Evolutionary conservation across 2,113 vertebrate species (phyloP).

Genomic region (Neotragus moschatus): DNA sequence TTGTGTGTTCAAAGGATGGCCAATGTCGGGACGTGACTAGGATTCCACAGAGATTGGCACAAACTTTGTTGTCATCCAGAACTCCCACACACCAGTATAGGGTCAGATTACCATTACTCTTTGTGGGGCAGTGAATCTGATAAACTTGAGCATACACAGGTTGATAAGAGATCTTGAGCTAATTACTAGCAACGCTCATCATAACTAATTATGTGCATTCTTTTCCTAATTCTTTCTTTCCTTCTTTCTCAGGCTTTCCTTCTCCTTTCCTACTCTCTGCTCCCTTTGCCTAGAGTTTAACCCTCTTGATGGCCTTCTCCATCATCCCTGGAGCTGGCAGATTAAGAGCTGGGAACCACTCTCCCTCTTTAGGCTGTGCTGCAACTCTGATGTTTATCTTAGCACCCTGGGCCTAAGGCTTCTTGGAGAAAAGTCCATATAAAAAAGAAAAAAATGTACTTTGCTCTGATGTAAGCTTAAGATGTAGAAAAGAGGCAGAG

Average conservation of each 20-base stretch:
- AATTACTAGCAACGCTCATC: not conserved
- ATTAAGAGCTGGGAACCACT: too few relatives aligned
- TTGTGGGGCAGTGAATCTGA: not conserved
- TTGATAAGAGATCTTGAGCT: not conserved
- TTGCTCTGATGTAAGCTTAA: not conserved
- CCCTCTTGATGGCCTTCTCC: not conserved
- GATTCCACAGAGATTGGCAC: accelerated
- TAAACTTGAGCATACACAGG: not conserved
- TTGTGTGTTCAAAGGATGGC: not conserved
- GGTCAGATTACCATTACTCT: not conserved
- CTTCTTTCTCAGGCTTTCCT: not conserved
- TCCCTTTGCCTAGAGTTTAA: not conserved
- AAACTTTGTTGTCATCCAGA: not conserved
- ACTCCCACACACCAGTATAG: not conserved
- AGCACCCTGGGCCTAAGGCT: not conserved
- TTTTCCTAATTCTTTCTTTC: not conserved
- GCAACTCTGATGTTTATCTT: not conserved
- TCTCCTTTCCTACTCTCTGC: not conserved
- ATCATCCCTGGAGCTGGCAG: not conserved
- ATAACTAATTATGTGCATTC: not conserved
- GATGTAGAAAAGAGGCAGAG: not conserved
- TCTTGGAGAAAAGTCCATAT: not conserved
- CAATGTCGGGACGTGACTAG: not conserved
- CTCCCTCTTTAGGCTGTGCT: not conserved
- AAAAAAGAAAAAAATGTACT: not conserved